Evolutionary conservation across 1,140 invertebrate species (phyloP), one percentile per base, ranked within the genome.

Genomic region (Musca domestica): DNA sequence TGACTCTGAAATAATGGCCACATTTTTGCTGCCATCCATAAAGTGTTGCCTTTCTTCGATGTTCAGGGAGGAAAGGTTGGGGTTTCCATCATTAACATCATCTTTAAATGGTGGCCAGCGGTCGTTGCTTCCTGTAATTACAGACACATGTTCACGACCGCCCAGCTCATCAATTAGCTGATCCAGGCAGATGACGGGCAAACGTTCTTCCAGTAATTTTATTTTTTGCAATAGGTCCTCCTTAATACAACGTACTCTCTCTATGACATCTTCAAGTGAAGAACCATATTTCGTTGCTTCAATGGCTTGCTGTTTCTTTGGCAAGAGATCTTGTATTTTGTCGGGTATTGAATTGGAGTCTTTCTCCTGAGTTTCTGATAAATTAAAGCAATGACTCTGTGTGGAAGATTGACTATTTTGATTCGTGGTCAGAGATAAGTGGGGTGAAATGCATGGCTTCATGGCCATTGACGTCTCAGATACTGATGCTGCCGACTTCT

Each of bases 1-100:
- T 0, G 98, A 98, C 85, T 99, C 98, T 0, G 97, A 99, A 69
- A 99, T 99, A 69, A 99, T 98, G 22, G 98, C 98, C 47, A 99
- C 94, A 71, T 94, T 93, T 84, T 99, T 99, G 79, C 97, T 93
- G 0, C 96, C 98, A 81, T 97, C 91, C 98, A 99, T 99, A 83
- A 99, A 99, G 74, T 92, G 85, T 73, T 91, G 89, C 80, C 92
- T 92, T 74, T 92, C 90, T 0, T 93, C 95, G n/a, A 99, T 85
- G 84, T 99, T 99, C 10, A n/a, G n/a, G n/a, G n/a, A n/a, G n/a
- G n/a, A 99, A 86, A 3, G 95, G 95, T 85, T 99, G 84, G 5
- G 96, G 93, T 22, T 96, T 95, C 92, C 92, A 69, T 93, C 90
- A 70, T 96, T 93, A 99, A 95, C 2, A 99, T 94, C 54, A n/a